A percentile compares a stretch with the other conserved stretches of the same genome.
Conservation (phyloP, 2,113 vertebrate species). For the Sturnira hondurensis region DNA sequence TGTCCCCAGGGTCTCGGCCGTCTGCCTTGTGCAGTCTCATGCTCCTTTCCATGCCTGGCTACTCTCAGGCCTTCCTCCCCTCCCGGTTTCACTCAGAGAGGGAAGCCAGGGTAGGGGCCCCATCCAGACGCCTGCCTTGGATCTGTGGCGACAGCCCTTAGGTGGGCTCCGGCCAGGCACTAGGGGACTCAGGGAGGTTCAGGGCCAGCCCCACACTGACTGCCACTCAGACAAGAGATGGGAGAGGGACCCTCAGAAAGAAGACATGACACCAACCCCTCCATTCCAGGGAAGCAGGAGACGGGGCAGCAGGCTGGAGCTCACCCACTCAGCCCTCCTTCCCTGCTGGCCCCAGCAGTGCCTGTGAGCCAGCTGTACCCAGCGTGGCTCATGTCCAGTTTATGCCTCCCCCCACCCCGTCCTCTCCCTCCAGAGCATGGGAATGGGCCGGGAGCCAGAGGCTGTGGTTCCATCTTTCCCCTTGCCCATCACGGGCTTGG, state of each 20-base stretch:
- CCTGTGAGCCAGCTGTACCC: neutral
- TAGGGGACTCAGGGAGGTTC: neutral
- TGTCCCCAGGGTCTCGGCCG: neutral
- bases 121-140: neutral
- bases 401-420: neutral
- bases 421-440: slow-evolving; percentile 18
- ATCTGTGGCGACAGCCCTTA: neutral
- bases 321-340: neutral
- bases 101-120: neutral
- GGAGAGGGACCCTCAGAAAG: neutral
- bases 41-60: neutral
- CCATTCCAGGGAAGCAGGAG: neutral
- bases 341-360: neutral
- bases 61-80: neutral
- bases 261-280: neutral
- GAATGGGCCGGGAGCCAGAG: slow-evolving; percentile 64
- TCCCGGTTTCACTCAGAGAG: neutral
- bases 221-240: neutral
- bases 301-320: neutral
- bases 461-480: slow-evolving; percentile 28
- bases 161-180: neutral
- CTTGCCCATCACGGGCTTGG: neutral
- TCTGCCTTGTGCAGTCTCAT: neutral
- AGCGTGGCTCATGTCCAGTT: slow-evolving; percentile 12
- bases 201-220: neutral